phyloP scores from a whole-genome alignment of 2,113 vertebrate genomes.

The Mesitornis unicolor region DNA sequence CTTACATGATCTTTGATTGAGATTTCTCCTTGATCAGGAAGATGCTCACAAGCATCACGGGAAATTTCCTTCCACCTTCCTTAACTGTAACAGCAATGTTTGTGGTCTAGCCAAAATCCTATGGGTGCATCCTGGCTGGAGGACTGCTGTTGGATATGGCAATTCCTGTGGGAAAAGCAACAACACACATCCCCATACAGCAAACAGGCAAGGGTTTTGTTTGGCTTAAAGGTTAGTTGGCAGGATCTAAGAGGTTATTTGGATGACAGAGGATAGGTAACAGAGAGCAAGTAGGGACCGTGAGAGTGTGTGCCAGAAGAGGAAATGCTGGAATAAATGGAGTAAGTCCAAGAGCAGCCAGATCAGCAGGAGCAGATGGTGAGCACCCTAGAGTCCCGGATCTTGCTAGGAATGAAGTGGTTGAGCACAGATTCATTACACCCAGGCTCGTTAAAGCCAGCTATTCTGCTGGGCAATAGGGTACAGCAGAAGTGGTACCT shows the following conservation, averaged over 20 bases:
- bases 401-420: neutral
- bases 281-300: neutral
- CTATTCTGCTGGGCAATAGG: neutral
- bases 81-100: neutral
- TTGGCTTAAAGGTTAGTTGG: neutral
- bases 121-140: neutral
- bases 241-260: neutral
- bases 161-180: neutral
- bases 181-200: neutral
- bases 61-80: neutral
- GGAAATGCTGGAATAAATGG: conserved; percentile 20
- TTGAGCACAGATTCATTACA: neutral
- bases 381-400: neutral
- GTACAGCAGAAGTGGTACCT: neutral
- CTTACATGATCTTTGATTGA: neutral
- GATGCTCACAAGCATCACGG: neutral
- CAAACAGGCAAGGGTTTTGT: neutral
- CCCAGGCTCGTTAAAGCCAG: neutral
- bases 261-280: neutral
- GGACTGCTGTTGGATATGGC: neutral
- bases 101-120: neutral
- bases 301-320: neutral
- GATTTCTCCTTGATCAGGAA: neutral
- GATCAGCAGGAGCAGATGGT: conserved; percentile 51
- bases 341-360: neutral